phyloP scores from a whole-genome alignment of 2,888 invertebrate genomes.

The Rugalucina vietnamica region DNA sequence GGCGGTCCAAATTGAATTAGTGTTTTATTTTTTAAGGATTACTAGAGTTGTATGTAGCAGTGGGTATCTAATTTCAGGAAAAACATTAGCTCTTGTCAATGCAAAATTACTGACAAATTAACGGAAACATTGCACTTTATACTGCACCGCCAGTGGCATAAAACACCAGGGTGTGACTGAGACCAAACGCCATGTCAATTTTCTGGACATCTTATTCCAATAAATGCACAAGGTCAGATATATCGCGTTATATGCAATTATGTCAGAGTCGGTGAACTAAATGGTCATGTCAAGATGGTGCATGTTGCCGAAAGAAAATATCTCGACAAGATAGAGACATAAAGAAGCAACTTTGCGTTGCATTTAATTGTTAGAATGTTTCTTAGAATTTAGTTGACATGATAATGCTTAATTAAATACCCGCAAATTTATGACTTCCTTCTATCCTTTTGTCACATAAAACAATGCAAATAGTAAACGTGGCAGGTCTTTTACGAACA shows the following conservation, averaged over 20 bases:
- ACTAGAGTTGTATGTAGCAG: neutral
- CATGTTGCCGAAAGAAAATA: slow-evolving; percentile 7
- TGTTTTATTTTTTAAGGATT: slow-evolving; percentile 4
- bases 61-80: neutral
- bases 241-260: slow-evolving; percentile 8
- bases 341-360: neutral
- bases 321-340: neutral
- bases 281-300: neutral
- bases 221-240: neutral
- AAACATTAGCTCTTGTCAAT: slow-evolving; percentile 2
- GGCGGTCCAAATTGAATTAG: slow-evolving; percentile 4
- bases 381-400: neutral
- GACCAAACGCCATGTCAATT: slow-evolving; percentile 1
- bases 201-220: slow-evolving; percentile 2
- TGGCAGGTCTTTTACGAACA: too few species aligned
- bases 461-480: too few species aligned
- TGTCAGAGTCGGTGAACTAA: neutral
- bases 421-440: too few species aligned
- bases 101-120: slow-evolving; percentile 6
- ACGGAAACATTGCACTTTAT: slow-evolving; percentile 4
- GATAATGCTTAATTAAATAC: neutral
- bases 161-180: neutral
- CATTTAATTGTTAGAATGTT: neutral
- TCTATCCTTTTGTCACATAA: too few species aligned
- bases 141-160: neutral